A percentile compares a stretch with the other conserved stretches of the same genome.
phyloP scores from a whole-genome alignment of 1,140 invertebrate genomes.

The Ostrea denselamellosa region DNA sequence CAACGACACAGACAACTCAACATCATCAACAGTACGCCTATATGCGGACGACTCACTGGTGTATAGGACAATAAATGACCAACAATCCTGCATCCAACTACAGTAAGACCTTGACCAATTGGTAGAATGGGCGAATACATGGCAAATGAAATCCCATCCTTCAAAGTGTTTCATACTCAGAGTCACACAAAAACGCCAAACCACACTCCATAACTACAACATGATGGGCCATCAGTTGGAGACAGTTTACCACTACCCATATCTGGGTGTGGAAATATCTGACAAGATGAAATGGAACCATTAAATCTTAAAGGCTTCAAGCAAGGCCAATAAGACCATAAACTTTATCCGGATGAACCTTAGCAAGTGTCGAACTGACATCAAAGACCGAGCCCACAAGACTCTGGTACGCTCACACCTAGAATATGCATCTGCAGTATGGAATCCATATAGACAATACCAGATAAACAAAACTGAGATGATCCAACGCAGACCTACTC shows the following conservation, averaged over 20 bases:
- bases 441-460: constrained; percentile 41
- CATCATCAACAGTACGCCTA: constrained; percentile 27
- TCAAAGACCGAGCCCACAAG: constrained; percentile 28
- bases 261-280: constrained; percentile 38
- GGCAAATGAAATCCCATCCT: constrained; percentile 49
- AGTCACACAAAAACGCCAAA: constrained; percentile 33
- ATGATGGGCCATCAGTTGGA: constrained; percentile 34
- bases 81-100: background rate
- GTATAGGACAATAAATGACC: background rate
- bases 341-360: constrained; percentile 49
- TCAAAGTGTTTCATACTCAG: constrained; percentile 47
- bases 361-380: background rate
- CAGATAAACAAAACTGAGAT: constrained; percentile 47
- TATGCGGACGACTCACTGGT: constrained; percentile 51
- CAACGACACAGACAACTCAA: constrained; percentile 36
- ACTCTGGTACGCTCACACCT: constrained; percentile 37
- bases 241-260: constrained; percentile 41
- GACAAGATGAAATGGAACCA: constrained; percentile 10
- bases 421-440: constrained; percentile 45
- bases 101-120: constrained; percentile 36
- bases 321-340: constrained; percentile 4
- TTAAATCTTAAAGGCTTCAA: constrained; percentile 27
- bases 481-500: constrained; percentile 33
- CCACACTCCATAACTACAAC: background rate
- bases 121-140: constrained; percentile 36